Evolutionary conservation across 2,113 vertebrate species (phyloP), one percentile per base, ranked within the genome.

Genomic region (Cheirogaleus medius): DNA sequence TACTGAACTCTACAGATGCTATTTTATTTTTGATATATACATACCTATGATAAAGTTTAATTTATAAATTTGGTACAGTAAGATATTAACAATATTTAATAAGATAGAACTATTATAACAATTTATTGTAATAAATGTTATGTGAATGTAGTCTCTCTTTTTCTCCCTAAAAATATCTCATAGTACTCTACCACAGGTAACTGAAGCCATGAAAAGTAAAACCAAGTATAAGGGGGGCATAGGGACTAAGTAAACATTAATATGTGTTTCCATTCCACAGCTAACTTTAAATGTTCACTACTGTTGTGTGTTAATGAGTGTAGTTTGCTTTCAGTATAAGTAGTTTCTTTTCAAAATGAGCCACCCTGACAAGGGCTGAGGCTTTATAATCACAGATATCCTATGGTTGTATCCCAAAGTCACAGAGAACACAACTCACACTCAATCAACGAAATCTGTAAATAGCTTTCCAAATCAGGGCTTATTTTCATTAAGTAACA

Each of bases 291-390:
- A 60, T 81, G 17, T 66, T 92, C 86, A 86, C 21, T 82, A 58
- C 63, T 54, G 34, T 37, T 34, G 10, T 90, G 21, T 89, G 13
- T 56, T 95, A 81, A 85, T 87, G 80, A 58, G 32, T 74, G 29
- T 86, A 64, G 15, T 88, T 85, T 94, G 77, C 77, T 85, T 90
- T 85, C 77, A 88, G 58, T n/a, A 60, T 11, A 92, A 42, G 37
- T 52, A 39, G 7, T 90, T 92, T 97, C 39, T 91, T 87, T 90
- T 84, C 27, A 63, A 87, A 91, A 86, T 89, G 39, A 88, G 39
- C 58, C 60, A 76, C 25, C 52, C 23, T 27, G 44, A 58, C 74
- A 76, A 76, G 56, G 10, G 3, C 29, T 73, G 34, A 54, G 42
- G 17, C 7, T 95, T 60, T 84, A 64, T 86, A 77, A 78, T 96